Conservation (phyloP, 1,140 invertebrate genomes). For the Meteorus sp. region DNA sequence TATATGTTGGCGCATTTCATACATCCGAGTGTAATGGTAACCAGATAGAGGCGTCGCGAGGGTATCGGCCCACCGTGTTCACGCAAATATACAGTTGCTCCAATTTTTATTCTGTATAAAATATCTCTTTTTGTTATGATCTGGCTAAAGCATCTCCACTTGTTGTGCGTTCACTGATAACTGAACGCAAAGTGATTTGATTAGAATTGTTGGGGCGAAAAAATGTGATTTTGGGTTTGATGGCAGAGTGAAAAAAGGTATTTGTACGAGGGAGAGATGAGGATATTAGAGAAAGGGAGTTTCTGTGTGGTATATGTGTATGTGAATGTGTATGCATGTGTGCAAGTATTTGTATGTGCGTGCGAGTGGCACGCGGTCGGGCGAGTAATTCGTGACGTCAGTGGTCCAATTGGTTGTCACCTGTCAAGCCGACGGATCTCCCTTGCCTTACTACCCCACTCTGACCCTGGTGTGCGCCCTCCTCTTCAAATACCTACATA, state of each 20-base stretch:
- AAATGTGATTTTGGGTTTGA: no score
- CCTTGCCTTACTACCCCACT: conserved; percentile 34
- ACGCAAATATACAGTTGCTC: conserved; percentile 44
- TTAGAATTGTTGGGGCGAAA: no score
- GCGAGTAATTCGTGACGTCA: conserved; percentile 45
- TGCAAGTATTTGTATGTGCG: conserved; percentile 23
- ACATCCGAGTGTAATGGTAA: conserved; percentile 59
- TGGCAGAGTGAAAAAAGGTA: no score
- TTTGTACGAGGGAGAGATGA: no score
- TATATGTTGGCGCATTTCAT: conserved; percentile 58
- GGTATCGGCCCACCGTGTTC: conserved; percentile 53
- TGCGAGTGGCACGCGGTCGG: conserved; percentile 29
- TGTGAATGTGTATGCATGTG: conserved; percentile 23
- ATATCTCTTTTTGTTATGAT: no score
- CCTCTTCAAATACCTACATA: no score
- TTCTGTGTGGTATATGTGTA: no score
- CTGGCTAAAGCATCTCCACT: no score
- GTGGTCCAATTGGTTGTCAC: conserved; percentile 54
- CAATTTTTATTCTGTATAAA: neutral
- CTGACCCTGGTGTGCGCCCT: conserved; percentile 31
- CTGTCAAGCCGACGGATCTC: conserved; percentile 46
- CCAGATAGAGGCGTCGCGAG: conserved; percentile 57
- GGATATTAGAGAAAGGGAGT: conserved; percentile 24
- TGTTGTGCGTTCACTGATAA: no score
- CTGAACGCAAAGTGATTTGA: no score